These are phyloP conservation scores for Gadus chalcogrammus DNA, from an alignment of 2,113 vertebrate species.

Conservation along the genomic window DNA sequence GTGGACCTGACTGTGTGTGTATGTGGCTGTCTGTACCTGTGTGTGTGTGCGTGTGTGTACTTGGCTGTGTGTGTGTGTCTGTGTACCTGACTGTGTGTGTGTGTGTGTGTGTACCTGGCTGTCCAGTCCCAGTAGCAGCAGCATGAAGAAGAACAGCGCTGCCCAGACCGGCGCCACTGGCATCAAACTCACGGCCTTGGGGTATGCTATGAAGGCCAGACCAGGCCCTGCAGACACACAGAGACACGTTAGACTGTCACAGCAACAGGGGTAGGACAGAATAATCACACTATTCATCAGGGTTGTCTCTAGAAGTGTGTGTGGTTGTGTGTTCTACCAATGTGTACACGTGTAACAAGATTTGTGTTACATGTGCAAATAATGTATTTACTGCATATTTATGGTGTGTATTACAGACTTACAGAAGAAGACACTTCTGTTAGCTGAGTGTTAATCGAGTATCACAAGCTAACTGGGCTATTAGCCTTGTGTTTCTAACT, in stretches of 20 bases:
- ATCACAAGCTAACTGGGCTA: too few relatives aligned
- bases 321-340: too few relatives aligned
- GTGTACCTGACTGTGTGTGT: neutral
- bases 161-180: constrained; percentile 79
- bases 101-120: constrained; percentile 68
- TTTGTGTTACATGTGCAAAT: too few relatives aligned
- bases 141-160: constrained; percentile 81
- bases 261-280: too few relatives aligned
- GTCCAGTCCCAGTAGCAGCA: constrained; percentile 77
- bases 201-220: constrained; percentile 45
- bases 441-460: too few relatives aligned
- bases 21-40: neutral
- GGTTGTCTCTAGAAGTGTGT: too few relatives aligned
- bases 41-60: neutral
- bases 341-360: too few relatives aligned
- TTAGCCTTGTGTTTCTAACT: too few relatives aligned
- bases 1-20: neutral
- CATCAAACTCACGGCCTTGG: constrained; percentile 78
- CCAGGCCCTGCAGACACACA: constrained; percentile 13
- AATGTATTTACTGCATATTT: too few relatives aligned
- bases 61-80: neutral
- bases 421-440: too few relatives aligned
- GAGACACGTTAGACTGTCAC: neutral
- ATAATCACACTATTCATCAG: too few relatives aligned
- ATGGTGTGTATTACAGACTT: too few relatives aligned